Conservation (phyloP, 2,888 invertebrate genomes). For the Drosophila emarginata region DNA sequence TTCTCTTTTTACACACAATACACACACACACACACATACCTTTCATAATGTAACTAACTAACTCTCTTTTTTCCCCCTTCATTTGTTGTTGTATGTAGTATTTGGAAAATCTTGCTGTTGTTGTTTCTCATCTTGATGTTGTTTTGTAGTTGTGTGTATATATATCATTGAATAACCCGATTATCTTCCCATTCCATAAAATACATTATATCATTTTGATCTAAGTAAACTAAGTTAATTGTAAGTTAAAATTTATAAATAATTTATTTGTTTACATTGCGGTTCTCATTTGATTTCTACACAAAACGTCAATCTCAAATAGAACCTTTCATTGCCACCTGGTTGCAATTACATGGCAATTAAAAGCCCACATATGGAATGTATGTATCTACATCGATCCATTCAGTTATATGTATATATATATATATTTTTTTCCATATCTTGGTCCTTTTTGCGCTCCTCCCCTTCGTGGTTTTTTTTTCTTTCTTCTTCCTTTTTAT, state of each 20-base stretch:
- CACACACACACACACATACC: not conserved
- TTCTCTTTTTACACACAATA: not conserved
- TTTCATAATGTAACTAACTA: not conserved
- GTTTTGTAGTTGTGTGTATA: slow-evolving; percentile 34
- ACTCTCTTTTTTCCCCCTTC: not conserved
- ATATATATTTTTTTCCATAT: not conserved
- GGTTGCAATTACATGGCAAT: not conserved
- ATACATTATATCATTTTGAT: not conserved
- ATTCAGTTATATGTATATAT: not conserved
- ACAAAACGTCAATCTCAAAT: not conserved
- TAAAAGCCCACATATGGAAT: not conserved
- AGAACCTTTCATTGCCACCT: not conserved
- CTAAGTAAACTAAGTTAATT: slow-evolving; percentile 6
- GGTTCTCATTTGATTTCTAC: not conserved
- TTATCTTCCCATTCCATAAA: not conserved
- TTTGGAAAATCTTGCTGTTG: slow-evolving; percentile 51
- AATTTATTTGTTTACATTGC: not conserved
- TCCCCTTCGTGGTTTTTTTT: not conserved
- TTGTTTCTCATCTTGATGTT: slow-evolving; percentile 30
- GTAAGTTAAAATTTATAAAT: not conserved
- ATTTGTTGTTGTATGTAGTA: slow-evolving; percentile 1
- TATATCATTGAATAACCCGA: not conserved
- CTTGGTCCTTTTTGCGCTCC: not conserved
- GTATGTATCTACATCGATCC: not conserved
- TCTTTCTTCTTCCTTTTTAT: slow-evolving; percentile 11